phyloP scores from a whole-genome alignment of 2,888 invertebrate genomes.

The Dastarcus helophoroides region DNA sequence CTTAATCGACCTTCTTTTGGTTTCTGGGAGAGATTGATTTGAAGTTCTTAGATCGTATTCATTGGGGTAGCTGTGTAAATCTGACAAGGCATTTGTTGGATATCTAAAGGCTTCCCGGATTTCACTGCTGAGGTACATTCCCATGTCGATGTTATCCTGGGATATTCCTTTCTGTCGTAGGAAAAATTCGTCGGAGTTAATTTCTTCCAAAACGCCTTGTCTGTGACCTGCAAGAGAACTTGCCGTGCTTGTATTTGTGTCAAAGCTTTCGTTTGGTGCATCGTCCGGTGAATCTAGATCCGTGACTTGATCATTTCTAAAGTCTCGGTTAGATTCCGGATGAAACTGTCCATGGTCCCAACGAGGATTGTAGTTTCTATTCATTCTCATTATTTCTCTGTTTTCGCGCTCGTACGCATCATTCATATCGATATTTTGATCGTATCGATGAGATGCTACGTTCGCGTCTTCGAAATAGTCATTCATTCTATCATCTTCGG shows the following conservation, averaged over 20 bases:
- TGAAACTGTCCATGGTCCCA: conserved; percentile 34
- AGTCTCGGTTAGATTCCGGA: conserved; percentile 14
- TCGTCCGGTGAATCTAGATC: conserved; percentile 26
- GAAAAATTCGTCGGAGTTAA: conserved; percentile 80
- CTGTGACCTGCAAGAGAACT: conserved; percentile 45
- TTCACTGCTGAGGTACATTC: conserved; percentile 65
- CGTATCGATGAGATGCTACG: conserved; percentile 31
- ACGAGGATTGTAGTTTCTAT: conserved; percentile 28
- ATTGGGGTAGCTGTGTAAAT: conserved; percentile 36
- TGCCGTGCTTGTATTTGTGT: conserved; percentile 39
- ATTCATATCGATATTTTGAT: conserved; percentile 35
- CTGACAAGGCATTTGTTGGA: conserved; percentile 51
- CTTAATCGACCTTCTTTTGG: conserved; percentile 40
- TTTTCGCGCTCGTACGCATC: conserved; percentile 24
- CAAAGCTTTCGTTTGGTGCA: conserved; percentile 22
- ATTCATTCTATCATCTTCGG: conserved; percentile 14
- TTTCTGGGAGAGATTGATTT: conserved; percentile 35
- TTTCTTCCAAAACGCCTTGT: conserved; percentile 67
- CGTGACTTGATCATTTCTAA: conserved; percentile 19
- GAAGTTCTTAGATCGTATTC: conserved; percentile 22
- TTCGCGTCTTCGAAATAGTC: conserved; percentile 13
- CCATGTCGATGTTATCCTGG: conserved; percentile 68
- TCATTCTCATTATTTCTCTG: conserved; percentile 39
- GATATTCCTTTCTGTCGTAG: conserved; percentile 72
- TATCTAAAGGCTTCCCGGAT: conserved; percentile 67